phyloP scores from a whole-genome alignment of 2,113 vertebrate species.

The Ifrita kowaldi region DNA sequence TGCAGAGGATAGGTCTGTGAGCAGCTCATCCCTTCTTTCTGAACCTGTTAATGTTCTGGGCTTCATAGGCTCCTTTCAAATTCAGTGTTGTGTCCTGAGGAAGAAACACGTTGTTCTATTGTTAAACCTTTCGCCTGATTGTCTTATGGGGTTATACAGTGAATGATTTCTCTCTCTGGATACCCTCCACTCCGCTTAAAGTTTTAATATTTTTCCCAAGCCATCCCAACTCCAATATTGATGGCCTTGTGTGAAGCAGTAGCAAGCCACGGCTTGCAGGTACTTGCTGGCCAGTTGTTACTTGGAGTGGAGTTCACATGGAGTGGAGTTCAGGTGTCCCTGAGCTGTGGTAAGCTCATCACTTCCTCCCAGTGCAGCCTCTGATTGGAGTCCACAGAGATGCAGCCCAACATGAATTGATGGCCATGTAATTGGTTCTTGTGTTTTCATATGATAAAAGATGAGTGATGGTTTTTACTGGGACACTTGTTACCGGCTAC shows the following conservation, averaged over 20 bases:
- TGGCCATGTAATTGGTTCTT: neutral
- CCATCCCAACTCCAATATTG: accelerated
- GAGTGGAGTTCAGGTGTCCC: accelerated
- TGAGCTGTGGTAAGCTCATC: neutral
- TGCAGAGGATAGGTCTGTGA: neutral
- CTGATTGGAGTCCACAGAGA: neutral
- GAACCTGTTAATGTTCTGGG: neutral
- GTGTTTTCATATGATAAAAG: neutral
- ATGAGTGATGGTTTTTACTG: neutral
- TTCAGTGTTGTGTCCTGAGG: neutral
- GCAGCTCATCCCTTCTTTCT: neutral
- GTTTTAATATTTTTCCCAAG: neutral
- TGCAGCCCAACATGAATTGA: neutral
- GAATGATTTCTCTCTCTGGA: neutral
- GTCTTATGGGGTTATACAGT: neutral
- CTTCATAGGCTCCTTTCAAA: neutral
- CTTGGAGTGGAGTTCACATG: neutral
- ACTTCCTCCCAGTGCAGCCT: neutral
- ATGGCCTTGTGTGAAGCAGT: neutral
- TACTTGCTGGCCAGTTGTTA: neutral
- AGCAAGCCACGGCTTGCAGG: neutral
- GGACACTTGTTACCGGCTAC: neutral
- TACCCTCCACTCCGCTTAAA: neutral
- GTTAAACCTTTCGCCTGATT: neutral
- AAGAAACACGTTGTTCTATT: neutral